These are phyloP conservation scores for Nesogale talazaci DNA, from an alignment of 2,113 vertebrate genomes.

Conservation along the genomic window DNA sequence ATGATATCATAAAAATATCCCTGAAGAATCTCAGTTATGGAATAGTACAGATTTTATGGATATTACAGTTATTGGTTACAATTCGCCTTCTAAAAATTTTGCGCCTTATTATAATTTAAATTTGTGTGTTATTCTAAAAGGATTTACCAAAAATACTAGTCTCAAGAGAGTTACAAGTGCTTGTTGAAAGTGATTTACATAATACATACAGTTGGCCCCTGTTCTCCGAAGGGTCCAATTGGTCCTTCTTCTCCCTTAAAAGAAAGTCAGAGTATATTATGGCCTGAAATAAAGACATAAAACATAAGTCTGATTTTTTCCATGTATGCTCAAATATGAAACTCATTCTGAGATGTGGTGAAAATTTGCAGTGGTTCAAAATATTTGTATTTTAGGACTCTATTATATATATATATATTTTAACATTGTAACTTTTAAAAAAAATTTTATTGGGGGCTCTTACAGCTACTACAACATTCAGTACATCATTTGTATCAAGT, in stretches of 20 bases:
- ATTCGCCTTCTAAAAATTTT: background rate
- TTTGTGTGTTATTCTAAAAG: background rate
- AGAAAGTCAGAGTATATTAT: slow-evolving; percentile 58
- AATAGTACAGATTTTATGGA: background rate
- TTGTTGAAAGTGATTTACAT: slow-evolving; percentile 29
- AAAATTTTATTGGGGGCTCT: too few relatives aligned
- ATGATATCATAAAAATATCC: slow-evolving; percentile 11
- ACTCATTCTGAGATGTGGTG: background rate
- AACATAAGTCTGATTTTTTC: background rate
- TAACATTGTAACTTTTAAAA: too few relatives aligned
- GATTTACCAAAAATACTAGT: background rate
- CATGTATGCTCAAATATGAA: slow-evolving; percentile 20
- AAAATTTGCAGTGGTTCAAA: background rate
- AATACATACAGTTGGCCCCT: slow-evolving; percentile 92
- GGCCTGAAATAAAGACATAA: slow-evolving; percentile 16
- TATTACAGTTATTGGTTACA: background rate
- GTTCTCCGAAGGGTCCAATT: slow-evolving; percentile 89
- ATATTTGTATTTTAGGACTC: background rate
- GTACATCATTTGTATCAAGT: too few relatives aligned
- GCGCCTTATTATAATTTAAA: slow-evolving; percentile 3
- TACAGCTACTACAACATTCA: too few relatives aligned
- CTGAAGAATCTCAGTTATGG: background rate
- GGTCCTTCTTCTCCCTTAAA: slow-evolving; percentile 96
- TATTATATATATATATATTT: too few relatives aligned
- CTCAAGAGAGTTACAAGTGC: background rate